phyloP scores from a whole-genome alignment of 2,888 invertebrate species.

The Phortica okadai region DNA sequence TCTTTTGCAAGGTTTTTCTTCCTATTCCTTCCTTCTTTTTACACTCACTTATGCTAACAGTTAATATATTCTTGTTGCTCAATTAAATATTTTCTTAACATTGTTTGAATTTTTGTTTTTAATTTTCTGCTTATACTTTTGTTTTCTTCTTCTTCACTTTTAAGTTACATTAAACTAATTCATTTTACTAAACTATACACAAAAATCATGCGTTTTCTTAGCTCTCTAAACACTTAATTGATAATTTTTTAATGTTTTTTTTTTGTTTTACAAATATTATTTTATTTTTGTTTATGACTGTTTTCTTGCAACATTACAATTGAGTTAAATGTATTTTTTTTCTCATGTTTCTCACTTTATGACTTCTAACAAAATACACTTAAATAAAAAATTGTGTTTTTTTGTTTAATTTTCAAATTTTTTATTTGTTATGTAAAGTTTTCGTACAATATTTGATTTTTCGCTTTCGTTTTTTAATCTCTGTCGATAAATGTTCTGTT shows the following conservation, averaged over 20 bases:
- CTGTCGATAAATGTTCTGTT: background rate
- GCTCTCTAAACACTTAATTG: background rate
- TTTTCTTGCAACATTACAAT: background rate
- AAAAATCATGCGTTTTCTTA: constrained; percentile 47
- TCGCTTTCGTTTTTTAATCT: background rate
- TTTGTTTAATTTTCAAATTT: no score
- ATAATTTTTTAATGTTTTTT: background rate
- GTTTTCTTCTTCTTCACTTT: background rate
- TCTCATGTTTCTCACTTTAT: background rate
- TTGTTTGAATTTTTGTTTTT: constrained; percentile 34
- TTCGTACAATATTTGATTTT: no score
- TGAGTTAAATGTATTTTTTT: background rate
- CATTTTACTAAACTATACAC: constrained; percentile 69
- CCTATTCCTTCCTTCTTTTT: constrained; percentile 38
- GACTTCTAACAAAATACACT: background rate
- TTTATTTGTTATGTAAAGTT: no score
- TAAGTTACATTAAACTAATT: constrained; percentile 63
- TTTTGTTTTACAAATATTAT: background rate
- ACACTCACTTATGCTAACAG: constrained; percentile 26
- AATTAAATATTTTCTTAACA: constrained; percentile 1
- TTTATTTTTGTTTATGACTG: background rate
- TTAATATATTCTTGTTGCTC: constrained; percentile 10
- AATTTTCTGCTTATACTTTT: constrained; percentile 25
- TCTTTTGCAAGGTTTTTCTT: constrained; percentile 25
- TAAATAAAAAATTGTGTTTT: no score